Conservation (phyloP, 2,797 vertebrate genomes). For the Nannoperca australis region DNA sequence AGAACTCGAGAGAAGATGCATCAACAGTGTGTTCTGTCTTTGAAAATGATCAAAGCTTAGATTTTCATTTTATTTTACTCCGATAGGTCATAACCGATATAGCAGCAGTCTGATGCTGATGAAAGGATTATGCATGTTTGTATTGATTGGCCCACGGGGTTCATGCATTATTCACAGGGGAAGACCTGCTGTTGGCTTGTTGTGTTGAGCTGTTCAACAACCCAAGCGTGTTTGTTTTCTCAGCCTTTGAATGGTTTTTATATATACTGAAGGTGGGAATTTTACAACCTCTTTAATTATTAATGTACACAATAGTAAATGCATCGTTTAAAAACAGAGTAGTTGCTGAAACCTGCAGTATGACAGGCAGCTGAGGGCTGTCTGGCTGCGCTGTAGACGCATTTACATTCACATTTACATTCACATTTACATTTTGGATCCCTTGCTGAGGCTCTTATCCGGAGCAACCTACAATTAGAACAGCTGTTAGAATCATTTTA, state of each 20-base stretch:
- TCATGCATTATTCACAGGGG: constrained; percentile 39
- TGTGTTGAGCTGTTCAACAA: constrained; percentile 30
- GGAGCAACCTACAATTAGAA: constrained; percentile 23
- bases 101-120: constrained; percentile 24
- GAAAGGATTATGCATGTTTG: constrained; percentile 59
- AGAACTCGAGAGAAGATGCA: constrained; percentile 20
- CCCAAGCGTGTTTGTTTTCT: constrained; percentile 8
- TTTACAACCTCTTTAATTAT: constrained; percentile 5
- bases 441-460: constrained; percentile 6
- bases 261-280: neutral
- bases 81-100: constrained; percentile 30
- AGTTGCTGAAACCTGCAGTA: neutral
- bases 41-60: constrained; percentile 58
- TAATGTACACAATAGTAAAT: neutral
- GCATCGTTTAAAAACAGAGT: neutral
- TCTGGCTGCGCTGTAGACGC: neutral
- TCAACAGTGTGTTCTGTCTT: constrained; percentile 10
- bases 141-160: constrained; percentile 53
- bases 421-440: constrained; percentile 37
- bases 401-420: constrained; percentile 47
- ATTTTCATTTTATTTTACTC: neutral
- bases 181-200: constrained; percentile 8
- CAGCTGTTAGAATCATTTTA: constrained; percentile 50
- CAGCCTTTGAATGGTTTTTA: constrained; percentile 8
- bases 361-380: neutral